Conservation (phyloP, 1,140 invertebrate species). For the Apis dorsata region DNA sequence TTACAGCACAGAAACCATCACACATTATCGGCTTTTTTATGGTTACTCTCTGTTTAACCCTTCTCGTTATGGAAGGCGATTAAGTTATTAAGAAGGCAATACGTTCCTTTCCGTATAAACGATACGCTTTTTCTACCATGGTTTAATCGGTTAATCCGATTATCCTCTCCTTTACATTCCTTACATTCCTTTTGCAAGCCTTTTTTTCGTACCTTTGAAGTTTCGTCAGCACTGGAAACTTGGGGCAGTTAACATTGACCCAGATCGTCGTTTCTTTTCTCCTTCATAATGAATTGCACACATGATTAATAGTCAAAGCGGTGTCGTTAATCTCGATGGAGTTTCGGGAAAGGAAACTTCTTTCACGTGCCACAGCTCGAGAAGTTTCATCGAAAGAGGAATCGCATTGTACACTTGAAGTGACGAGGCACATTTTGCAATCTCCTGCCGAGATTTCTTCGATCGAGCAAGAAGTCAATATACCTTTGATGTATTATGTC, state of each 20-base stretch:
- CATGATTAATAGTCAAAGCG: neutral
- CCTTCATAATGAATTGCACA: no score
- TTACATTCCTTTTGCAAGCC: neutral
- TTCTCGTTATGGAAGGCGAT: no score
- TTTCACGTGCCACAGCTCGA: neutral
- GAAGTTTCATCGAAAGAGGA: neutral
- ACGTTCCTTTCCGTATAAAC: neutral
- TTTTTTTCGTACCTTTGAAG: neutral
- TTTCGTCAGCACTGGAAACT: neutral
- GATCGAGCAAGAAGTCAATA: neutral
- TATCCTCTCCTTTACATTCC: neutral
- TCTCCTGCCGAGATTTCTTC: neutral
- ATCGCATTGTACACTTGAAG: neutral
- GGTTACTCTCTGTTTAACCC: neutral
- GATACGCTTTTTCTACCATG: neutral
- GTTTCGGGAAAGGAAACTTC: neutral
- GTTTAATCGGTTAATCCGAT: neutral
- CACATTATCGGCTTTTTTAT: neutral
- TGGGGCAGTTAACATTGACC: neutral
- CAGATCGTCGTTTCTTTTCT: neutral
- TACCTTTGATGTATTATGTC: neutral
- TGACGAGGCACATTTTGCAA: constrained; percentile 8
- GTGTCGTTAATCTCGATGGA: neutral
- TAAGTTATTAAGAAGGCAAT: neutral
- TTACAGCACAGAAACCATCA: no score